Evolutionary conservation across 2,113 vertebrate species (phyloP).

Genomic region (Entomyzon cyanotis): DNA sequence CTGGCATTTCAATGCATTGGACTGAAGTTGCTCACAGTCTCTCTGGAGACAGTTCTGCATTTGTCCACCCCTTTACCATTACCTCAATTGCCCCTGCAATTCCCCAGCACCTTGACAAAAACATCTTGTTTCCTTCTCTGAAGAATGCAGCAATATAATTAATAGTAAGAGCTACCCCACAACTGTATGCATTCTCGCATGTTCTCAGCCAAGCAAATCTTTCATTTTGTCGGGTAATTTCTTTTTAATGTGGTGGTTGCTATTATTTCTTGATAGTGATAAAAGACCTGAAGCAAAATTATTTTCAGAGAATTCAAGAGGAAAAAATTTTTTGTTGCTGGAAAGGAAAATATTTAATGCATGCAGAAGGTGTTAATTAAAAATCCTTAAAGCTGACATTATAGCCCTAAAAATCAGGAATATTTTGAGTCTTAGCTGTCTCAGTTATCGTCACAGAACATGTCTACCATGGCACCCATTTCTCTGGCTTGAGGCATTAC

Average conservation of each 20-base stretch:
- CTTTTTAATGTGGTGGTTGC: constrained; percentile 57
- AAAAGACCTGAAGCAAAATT: constrained; percentile 54
- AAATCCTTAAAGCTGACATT: constrained; percentile 52
- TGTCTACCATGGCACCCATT: not conserved
- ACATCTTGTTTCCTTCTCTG: not conserved
- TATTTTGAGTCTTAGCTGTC: constrained; percentile 48
- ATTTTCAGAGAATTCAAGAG: constrained; percentile 17
- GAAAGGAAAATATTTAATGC: constrained; percentile 48
- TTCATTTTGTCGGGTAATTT: constrained; percentile 54
- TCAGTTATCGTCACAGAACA: constrained; percentile 33
- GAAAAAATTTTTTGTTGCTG: constrained; percentile 29
- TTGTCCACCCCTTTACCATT: not conserved
- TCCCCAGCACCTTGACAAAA: not conserved
- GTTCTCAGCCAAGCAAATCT: constrained; percentile 49
- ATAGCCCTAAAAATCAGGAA: not conserved
- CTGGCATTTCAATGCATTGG: not conserved
- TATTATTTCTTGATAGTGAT: constrained; percentile 61
- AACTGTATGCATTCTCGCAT: not conserved
- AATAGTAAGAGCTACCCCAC: constrained; percentile 6
- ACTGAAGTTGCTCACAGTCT: not conserved
- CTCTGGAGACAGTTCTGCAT: not conserved
- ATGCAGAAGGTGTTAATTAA: constrained; percentile 66
- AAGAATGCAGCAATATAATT: not conserved
- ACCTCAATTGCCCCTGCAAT: not conserved
- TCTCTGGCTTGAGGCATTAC: constrained; percentile 17